Conservation (phyloP, 1,140 invertebrate genomes). For the Tetramorium parvispinum region DNA sequence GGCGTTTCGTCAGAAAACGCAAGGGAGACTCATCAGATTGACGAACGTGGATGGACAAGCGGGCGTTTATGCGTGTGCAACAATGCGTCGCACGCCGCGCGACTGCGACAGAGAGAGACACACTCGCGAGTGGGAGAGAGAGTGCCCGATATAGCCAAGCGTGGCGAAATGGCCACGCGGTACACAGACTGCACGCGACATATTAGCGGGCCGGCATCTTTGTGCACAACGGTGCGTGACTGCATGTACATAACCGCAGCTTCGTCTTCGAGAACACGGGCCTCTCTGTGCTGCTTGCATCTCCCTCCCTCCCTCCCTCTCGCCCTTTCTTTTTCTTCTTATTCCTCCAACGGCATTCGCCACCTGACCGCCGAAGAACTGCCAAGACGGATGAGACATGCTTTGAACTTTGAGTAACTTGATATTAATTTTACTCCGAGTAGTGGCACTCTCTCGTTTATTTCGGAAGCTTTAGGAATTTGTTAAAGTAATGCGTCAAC, state of each 20-base stretch:
- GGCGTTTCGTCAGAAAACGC: slow-evolving; percentile 6
- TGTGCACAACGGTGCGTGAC: slow-evolving; percentile 71
- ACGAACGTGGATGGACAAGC: background rate
- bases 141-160: slow-evolving; percentile 37
- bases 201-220: slow-evolving; percentile 69
- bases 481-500: background rate
- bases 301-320: background rate
- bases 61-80: slow-evolving; percentile 37
- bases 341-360: slow-evolving; percentile 24
- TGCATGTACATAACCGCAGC: slow-evolving; percentile 51
- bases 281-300: slow-evolving; percentile 51
- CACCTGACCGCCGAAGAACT: slow-evolving; percentile 56
- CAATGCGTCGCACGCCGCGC: slow-evolving; percentile 35
- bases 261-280: slow-evolving; percentile 68
- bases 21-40: background rate
- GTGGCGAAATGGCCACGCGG: slow-evolving; percentile 46
- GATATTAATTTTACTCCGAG: slow-evolving; percentile 54
- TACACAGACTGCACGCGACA: slow-evolving; percentile 62
- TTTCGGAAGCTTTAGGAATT: slow-evolving; percentile 53
- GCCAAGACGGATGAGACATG: slow-evolving; percentile 54
- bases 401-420: slow-evolving; percentile 59
- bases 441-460: slow-evolving; percentile 37
- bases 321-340: slow-evolving; percentile 17
- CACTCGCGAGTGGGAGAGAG: background rate
- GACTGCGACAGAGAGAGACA: background rate